A percentile compares a stretch with the other conserved stretches of the same genome.
Evolutionary conservation across 2,888 invertebrate species (phyloP).

Genomic region (Terebella lapidaria): DNA sequence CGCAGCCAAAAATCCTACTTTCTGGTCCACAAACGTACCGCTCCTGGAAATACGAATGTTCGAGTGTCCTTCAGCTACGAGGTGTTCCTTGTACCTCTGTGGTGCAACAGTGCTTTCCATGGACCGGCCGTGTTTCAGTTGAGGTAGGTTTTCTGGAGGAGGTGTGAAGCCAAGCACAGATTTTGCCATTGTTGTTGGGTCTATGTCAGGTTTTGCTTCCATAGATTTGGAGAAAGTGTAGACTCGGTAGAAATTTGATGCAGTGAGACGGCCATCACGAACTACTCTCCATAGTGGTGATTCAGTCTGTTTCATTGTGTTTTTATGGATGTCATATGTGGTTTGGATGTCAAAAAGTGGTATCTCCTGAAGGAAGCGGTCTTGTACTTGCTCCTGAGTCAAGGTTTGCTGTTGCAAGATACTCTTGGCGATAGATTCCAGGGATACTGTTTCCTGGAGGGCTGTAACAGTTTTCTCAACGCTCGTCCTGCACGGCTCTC

Average conservation of each 20-base stretch:
- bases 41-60: neutral
- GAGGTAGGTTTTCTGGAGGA: neutral
- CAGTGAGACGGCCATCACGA: neutral
- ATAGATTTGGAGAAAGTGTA: neutral
- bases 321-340: neutral
- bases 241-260: neutral
- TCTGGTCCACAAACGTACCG: neutral
- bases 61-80: neutral
- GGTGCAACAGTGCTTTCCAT: neutral
- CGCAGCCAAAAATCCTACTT: neutral
- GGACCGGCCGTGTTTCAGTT: neutral
- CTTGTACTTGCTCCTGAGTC: neutral
- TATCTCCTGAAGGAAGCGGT: neutral
- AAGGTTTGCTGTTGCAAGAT: too few relatives aligned
- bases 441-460: neutral
- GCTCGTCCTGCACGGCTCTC: neutral
- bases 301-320: neutral
- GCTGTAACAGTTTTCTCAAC: neutral
- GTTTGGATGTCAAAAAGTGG: neutral
- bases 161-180: neutral
- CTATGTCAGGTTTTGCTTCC: neutral
- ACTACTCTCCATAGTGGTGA: neutral
- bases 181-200: neutral
- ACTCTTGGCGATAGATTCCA: neutral
- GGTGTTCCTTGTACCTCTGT: neutral